Conservation (phyloP, 2,888 invertebrate species). For the Chrysolina haemoptera region DNA sequence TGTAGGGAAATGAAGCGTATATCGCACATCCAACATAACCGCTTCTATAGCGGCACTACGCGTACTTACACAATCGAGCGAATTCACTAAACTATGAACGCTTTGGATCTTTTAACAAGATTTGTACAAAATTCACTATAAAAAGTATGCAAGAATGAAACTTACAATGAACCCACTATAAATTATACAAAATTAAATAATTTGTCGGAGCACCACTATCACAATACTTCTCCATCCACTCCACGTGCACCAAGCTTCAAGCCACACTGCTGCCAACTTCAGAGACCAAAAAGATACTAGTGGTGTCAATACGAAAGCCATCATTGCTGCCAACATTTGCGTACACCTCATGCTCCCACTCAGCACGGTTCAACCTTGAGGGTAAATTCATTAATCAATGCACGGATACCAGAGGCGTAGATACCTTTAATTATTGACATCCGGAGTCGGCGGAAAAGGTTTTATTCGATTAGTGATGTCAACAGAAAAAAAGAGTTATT, state of each 20-base stretch:
- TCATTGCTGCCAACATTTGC: constrained; percentile 23
- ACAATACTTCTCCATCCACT: constrained; percentile 14
- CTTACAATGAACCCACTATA: constrained; percentile 26
- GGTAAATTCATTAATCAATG: constrained; percentile 7
- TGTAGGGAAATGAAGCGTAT: neutral
- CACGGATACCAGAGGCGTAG: neutral
- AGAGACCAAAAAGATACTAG: constrained; percentile 2
- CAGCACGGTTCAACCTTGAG: neutral
- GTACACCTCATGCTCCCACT: constrained; percentile 1
- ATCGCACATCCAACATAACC: constrained; percentile 10
- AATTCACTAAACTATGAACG: neutral
- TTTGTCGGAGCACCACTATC: constrained; percentile 13
- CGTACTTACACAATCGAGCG: constrained; percentile 1
- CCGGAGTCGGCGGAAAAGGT: too few relatives aligned
- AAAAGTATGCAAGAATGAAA: neutral
- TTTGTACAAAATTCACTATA: neutral
- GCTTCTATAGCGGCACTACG: constrained; percentile 13
- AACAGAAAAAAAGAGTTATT: too few relatives aligned
- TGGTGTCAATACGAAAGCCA: constrained; percentile 1
- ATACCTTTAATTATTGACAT: neutral
- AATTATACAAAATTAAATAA: constrained; percentile 28
- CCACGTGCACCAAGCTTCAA: constrained; percentile 25
- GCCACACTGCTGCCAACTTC: constrained; percentile 12
- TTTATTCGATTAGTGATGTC: too few relatives aligned
- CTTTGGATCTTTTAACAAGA: neutral